Evolutionary conservation across 1,140 invertebrate species (phyloP).

Genomic region (Danaus plexippus): DNA sequence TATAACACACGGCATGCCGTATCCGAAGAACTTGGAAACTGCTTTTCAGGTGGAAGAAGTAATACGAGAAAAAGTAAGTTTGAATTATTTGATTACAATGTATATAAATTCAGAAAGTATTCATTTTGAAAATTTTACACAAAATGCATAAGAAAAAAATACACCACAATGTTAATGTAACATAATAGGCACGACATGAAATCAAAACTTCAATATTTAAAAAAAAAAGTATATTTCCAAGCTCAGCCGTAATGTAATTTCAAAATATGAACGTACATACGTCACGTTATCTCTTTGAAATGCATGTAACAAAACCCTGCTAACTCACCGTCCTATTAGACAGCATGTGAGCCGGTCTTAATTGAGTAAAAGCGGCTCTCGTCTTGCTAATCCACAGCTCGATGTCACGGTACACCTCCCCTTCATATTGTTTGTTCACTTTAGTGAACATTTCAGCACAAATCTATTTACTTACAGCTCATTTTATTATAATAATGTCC

Average conservation of each 20-base stretch:
- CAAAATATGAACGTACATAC: too few relatives aligned
- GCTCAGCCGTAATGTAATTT: too few relatives aligned
- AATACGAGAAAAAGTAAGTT: constrained; percentile 77
- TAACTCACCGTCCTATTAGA: constrained; percentile 5
- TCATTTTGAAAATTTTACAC: constrained; percentile 1
- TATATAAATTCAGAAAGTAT: background rate
- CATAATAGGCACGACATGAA: too few relatives aligned
- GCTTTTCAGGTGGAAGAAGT: constrained; percentile 87
- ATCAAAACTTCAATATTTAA: too few relatives aligned
- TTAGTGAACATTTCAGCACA: too few relatives aligned
- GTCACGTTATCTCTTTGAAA: background rate
- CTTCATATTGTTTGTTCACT: constrained; percentile 9
- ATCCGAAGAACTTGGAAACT: constrained; percentile 91
- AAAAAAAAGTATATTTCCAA: too few relatives aligned
- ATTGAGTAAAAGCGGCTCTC: constrained; percentile 28
- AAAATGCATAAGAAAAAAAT: background rate
- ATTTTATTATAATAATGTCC: too few relatives aligned
- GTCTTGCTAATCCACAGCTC: constrained; percentile 19
- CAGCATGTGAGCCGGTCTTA: constrained; percentile 8
- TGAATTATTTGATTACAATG: background rate
- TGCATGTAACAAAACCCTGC: constrained; percentile 10
- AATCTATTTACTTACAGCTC: too few relatives aligned
- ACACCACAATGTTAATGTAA: too few relatives aligned
- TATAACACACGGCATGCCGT: constrained; percentile 98
- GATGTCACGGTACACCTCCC: constrained; percentile 15